Evolutionary conservation across 2,113 vertebrate species (phyloP).

Genomic region (Aegithalos caudatus): DNA sequence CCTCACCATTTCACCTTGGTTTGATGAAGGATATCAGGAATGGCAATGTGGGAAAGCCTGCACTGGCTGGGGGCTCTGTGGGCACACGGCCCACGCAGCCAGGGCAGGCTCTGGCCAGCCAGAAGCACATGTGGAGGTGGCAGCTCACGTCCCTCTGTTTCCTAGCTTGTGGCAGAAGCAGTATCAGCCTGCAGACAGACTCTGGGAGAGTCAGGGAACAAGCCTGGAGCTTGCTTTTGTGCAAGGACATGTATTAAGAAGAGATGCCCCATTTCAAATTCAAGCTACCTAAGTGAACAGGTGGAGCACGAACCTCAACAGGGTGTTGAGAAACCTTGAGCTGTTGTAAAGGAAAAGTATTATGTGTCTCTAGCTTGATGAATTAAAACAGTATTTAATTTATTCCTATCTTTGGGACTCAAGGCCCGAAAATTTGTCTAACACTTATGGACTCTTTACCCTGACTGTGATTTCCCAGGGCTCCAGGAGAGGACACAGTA

Average conservation of each 20-base stretch:
- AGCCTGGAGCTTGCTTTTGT: background rate
- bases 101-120: background rate
- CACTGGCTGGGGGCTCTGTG: background rate
- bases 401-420: background rate
- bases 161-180: background rate
- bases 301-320: background rate
- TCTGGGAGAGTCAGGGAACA: background rate
- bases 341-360: background rate
- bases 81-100: rapidly evolving
- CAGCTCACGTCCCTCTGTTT: background rate
- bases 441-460: background rate
- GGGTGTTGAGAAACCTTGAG: background rate
- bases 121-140: background rate
- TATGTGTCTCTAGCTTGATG: background rate
- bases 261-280: rapidly evolving
- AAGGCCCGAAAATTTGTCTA: background rate
- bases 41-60: background rate
- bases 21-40: background rate
- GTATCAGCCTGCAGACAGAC: background rate
- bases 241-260: background rate
- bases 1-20: background rate
- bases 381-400: background rate
- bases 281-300: background rate
- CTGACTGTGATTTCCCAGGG: background rate
- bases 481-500: background rate